Conservation (phyloP, 2,797 vertebrate species). For the Dicrostonyx torquatus region DNA sequence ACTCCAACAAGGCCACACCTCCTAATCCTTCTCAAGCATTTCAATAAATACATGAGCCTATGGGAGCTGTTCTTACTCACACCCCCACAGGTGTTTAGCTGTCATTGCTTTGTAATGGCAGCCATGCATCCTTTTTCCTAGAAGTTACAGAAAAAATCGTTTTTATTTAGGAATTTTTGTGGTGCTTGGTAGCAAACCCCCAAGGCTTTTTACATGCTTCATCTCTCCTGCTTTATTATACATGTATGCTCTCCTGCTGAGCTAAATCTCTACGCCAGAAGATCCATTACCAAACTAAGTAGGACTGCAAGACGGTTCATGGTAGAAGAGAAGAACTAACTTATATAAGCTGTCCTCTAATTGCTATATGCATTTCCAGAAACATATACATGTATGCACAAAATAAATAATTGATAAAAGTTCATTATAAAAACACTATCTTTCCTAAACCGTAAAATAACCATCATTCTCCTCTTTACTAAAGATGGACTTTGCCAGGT, state of each 20-base stretch:
- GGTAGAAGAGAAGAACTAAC: background rate
- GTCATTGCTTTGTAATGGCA: slow-evolving; percentile 19
- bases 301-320: background rate
- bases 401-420: background rate
- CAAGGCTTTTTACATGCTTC: background rate
- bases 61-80: background rate
- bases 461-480: background rate
- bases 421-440: slow-evolving; percentile 28
- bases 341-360: background rate
- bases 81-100: background rate
- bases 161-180: background rate
- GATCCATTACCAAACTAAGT: background rate
- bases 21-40: background rate
- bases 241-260: background rate
- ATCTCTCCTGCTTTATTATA: background rate
- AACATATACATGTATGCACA: background rate
- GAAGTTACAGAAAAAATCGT: background rate
- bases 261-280: background rate
- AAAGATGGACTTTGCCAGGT: background rate
- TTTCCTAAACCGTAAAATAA: background rate
- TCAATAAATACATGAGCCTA: background rate
- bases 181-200: background rate
- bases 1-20: background rate
- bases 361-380: background rate
- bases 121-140: slow-evolving; percentile 11